Base-by-base conservation (phyloP, 2,797 vertebrate genomes). In the Catharus ustulatus region DNA sequence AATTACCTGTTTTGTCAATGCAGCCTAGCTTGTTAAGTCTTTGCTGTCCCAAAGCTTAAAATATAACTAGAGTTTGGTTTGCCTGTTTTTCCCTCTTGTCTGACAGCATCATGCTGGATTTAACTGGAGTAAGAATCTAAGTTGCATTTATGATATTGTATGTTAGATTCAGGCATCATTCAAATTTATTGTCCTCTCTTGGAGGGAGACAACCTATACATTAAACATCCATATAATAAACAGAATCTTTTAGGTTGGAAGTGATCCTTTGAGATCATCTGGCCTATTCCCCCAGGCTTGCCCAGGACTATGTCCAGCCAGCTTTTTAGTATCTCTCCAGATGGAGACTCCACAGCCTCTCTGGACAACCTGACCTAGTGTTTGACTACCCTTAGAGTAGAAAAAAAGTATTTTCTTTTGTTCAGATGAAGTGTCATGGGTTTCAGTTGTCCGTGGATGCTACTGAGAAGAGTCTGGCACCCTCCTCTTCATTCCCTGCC, bases 31-130 rank as follows among this genome's bases (percentile, higher is more conserved):
- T 42, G 10, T 61, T 62, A 49, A 58, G 20, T 51, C 30, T 55
- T 84, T 30, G 40, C 22, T 3, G 0, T 36, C 27, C 17, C 10
- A 38, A 9, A 2, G 4, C 36, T 57, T 83, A 38, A 67, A 34
- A 58, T 71, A 12, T 5, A 72, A 15, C 15, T 34, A 32, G 3
- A 3, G 40, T 58, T 58, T 73, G 11, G 20, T 85, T 69, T 88
- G 30, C 43, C 17, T 1, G 0, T 51, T 61, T 49, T 23, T 0
- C 0, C 2, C 14, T 13, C 9, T 29, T 51, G 0, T 42, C 32
- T 59, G 55, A 24, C 27, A 73, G 52, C 30, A 36, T 48, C 10
- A 2, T 6, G 9, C 52, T 45, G 26, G 34, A 68, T 80, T 83
- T 69, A 63, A 48, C 22, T 58, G 38, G 8, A 83, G 43, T 48